phyloP scores from a whole-genome alignment of 2,113 vertebrate species.

The Rhinopomastus cyanomelas region DNA sequence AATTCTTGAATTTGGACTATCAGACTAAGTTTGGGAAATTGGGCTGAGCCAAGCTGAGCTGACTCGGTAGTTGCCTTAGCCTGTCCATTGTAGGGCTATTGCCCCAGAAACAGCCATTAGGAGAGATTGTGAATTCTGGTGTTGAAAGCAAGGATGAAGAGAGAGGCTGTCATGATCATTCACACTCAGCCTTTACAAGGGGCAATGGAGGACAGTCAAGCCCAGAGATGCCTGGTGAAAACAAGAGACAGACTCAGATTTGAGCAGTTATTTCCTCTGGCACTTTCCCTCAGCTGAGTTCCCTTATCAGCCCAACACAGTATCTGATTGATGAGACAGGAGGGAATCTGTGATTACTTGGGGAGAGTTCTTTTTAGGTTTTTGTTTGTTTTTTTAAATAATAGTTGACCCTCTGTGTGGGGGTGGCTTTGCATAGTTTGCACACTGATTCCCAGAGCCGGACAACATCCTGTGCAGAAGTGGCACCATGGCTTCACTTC shows the following conservation, averaged over 20 bases:
- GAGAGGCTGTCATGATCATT: neutral
- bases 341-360: neutral
- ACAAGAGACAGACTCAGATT: neutral
- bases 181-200: neutral
- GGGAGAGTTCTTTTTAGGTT: neutral
- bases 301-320: neutral
- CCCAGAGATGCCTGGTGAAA: neutral
- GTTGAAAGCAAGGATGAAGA: neutral
- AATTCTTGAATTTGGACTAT: neutral
- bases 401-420: neutral
- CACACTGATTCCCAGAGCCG: neutral
- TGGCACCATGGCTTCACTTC: neutral
- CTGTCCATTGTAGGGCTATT: neutral
- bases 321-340: neutral
- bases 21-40: neutral
- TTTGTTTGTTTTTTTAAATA: neutral
- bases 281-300: neutral
- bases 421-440: neutral
- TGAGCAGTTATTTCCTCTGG: neutral
- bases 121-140: neutral
- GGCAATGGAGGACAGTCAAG: neutral
- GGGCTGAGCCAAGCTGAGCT: neutral
- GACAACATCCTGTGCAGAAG: constrained; percentile 13
- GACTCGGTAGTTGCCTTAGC: neutral
- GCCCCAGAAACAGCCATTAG: neutral